Base-by-base conservation (phyloP, 2,113 vertebrate genomes). In the Callipepla californica region DNA sequence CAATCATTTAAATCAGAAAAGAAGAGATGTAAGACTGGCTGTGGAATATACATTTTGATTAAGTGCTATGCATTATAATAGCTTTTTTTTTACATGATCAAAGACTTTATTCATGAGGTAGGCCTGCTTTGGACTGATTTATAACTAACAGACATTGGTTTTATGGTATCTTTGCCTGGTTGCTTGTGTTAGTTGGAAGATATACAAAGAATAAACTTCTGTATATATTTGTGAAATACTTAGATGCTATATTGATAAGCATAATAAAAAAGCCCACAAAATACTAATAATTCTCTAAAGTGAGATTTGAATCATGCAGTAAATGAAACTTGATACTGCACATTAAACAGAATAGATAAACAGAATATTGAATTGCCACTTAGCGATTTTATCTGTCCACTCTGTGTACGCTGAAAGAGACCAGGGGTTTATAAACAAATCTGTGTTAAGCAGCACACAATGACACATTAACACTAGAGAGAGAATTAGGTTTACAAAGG, bases 261-360 rank as follows among this genome's bases (percentile, higher is more conserved):
- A 65, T 74, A 80, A 85, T 73, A 62, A 67, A 89, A 88, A 87
- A 82, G 36, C 50, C 65, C 72, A 80, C 50, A 85, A 89, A 87
- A 90, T 62, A 83, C 15, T 45, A 79, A 87, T 38, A 85, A 19
- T 58, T 91, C 53, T 91, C 51, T 82, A 90, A 83, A 84, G 79
- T 25, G 77, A 44, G 19, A 70, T 67, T 87, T 88, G 59, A 91
- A 88, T 57, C 90, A 78, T 25, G 30, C 63, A 82, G 55, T 69
- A 89, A 77, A 77, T 61, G 36, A 89, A 85, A 50, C 44, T 65
- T 36, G 40, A 68, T 59, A 23, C n/a, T 82, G 36, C n/a, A 82
- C 44, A 66, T 79, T 82, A 85, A 85, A 76, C 19, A 94, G 75
- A 68, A 91, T 65, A 80, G 61, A 78, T 32, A 87, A 85, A 85